Base-by-base conservation (phyloP, 1,140 invertebrate species). In the Chelonus insularis region DNA sequence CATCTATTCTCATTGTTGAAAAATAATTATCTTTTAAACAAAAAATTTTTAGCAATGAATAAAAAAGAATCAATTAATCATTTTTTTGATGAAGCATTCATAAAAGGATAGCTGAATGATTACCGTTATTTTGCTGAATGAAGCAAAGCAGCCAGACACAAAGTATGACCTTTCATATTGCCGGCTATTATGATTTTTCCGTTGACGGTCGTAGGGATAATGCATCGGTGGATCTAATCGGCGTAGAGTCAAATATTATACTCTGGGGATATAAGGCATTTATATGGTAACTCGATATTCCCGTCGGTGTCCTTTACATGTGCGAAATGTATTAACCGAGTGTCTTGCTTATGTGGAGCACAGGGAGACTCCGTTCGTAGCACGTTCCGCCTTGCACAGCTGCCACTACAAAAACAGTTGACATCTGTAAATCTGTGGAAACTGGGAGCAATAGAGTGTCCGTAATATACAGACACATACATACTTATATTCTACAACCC, bases 351-450 rank as follows among this genome's bases (percentile, higher is more conserved):
- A 48, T 14, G 47, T 3, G 18, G 12, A 43, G 29, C n/a, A 47
- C 7, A 5, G 57, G 37, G 58, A 52, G 36, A 43, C 45, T 50
- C 16, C 54, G 48, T 9, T 52, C 29, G 47, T 43, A 63, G 66
- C 66, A 68, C 66, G 66, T 68, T 68, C 66, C 66, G 62, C 66
- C 63, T 63, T 54, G 45, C 39, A 56, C 66, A 68, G 66, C 66
- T 68, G 66, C 60, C 60, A 62, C 62, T 68, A 68, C 62, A 68
- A 68, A 68, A 68, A 68, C 66, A 68, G 63, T 68, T 68, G 66
- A 68, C 66, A 68, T 68, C 66, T 68, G 66, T 68, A 68, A 68
- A 68, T 68, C 66, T 54, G 52, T 62, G 51, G 62, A 43, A 14
- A 29, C n/a, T 8, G 57, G 37, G 43, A n/a, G 16, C 29, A 8